Percentiles rank a stretch among this genome's conserved stretches.
Conservation (phyloP, 2,113 vertebrate species). For the Dermatemys mawii region DNA sequence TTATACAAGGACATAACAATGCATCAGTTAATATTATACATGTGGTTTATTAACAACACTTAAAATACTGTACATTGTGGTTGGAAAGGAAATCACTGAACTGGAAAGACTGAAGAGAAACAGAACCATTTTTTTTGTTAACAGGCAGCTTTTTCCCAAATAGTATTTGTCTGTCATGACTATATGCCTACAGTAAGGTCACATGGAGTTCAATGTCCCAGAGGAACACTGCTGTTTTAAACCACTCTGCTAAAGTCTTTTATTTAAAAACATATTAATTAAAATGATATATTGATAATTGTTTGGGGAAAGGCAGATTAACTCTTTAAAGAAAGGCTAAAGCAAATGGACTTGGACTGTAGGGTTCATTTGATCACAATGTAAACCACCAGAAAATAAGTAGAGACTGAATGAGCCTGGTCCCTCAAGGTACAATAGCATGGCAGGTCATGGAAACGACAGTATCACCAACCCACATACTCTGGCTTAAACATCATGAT, state of each 20-base stretch:
- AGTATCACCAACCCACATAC: background rate
- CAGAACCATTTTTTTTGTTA: too few species aligned
- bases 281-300: slow-evolving; percentile 53
- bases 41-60: slow-evolving; percentile 36
- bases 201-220: slow-evolving; percentile 60
- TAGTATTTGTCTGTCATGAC: slow-evolving; percentile 58
- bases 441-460: too few species aligned
- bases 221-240: slow-evolving; percentile 66
- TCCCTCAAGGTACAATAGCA: too few species aligned
- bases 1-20: background rate
- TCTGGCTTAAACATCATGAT: background rate
- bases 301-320: slow-evolving; percentile 39
- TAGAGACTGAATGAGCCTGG: too few species aligned
- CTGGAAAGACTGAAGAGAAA: slow-evolving; percentile 63
- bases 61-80: background rate
- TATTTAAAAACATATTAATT: slow-evolving; percentile 51
- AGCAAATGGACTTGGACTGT: slow-evolving; percentile 20
- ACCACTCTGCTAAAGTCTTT: slow-evolving; percentile 44
- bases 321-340: slow-evolving; percentile 52
- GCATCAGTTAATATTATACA: slow-evolving; percentile 7
- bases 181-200: slow-evolving; percentile 50
- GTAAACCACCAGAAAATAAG: background rate
- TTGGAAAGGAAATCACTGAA: background rate
- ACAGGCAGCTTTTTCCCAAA: too few species aligned
- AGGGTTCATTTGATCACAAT: background rate